These are phyloP conservation scores for Drosophila pseudoobscura DNA, from an alignment of 1,140 invertebrate genomes.

Conservation along the genomic window DNA sequence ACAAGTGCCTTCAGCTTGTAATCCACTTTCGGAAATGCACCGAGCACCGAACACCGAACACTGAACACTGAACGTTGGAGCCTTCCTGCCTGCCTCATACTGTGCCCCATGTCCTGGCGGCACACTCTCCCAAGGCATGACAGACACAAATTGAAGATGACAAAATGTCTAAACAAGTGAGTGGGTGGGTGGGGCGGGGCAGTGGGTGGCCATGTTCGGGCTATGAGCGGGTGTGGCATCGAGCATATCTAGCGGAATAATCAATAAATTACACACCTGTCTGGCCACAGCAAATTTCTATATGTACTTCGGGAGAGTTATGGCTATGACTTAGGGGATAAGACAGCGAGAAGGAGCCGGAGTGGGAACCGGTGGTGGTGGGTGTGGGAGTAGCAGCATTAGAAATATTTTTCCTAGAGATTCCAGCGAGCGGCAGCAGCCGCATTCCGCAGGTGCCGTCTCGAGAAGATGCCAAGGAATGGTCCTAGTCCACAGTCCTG, in stretches of 20 bases:
- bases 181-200: slow-evolving; percentile 35
- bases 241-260: slow-evolving; percentile 77
- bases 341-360: background rate
- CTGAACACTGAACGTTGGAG: no score
- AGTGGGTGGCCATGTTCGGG: slow-evolving; percentile 15
- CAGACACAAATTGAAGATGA: slow-evolving; percentile 82
- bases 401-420: slow-evolving; percentile 77
- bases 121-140: slow-evolving; percentile 53
- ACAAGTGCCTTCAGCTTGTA: slow-evolving; percentile 80
- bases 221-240: slow-evolving; percentile 20
- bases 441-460: slow-evolving; percentile 73
- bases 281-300: slow-evolving; percentile 71
- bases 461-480: slow-evolving; percentile 36
- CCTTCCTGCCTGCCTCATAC: background rate
- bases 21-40: slow-evolving; percentile 81
- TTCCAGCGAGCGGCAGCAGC: slow-evolving; percentile 56
- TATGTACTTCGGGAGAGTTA: slow-evolving; percentile 56
- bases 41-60: slow-evolving; percentile 19
- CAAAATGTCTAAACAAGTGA: slow-evolving; percentile 81
- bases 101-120: slow-evolving; percentile 1
- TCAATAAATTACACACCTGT: slow-evolving; percentile 82
- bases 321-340: slow-evolving; percentile 49
- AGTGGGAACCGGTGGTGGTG: background rate
- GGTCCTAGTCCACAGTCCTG: slow-evolving; percentile 2
- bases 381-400: slow-evolving; percentile 8